Percentiles rank a stretch among this genome's conserved stretches.
Evolutionary conservation across 2,113 vertebrate species (phyloP).

Genomic region (Chauna torquata): DNA sequence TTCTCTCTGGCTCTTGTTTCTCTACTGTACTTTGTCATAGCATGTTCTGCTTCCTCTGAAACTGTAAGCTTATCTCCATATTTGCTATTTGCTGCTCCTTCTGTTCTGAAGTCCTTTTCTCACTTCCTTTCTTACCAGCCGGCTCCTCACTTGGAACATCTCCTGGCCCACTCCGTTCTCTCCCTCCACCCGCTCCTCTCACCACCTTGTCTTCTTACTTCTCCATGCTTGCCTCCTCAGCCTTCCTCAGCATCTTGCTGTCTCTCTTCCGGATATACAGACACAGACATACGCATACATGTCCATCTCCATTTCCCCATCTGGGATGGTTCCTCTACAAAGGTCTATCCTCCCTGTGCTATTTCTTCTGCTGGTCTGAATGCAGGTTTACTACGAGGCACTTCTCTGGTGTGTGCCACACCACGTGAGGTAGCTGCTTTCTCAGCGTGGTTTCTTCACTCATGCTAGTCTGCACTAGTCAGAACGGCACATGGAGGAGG

Average conservation of each 20-base stretch:
- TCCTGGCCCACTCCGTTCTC: neutral
- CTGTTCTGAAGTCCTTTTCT: neutral
- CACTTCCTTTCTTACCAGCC: neutral
- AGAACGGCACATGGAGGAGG: rapidly evolving
- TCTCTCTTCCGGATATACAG: neutral
- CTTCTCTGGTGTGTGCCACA: neutral
- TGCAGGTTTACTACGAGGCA: neutral
- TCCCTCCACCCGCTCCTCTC: neutral
- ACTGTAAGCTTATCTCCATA: neutral
- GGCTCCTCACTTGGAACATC: neutral
- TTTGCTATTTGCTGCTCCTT: neutral
- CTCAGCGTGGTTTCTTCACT: neutral
- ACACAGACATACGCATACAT: neutral
- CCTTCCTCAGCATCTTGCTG: neutral
- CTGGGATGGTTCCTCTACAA: neutral
- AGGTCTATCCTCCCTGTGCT: neutral
- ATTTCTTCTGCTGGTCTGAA: neutral
- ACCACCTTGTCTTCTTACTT: neutral
- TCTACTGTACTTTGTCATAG: neutral
- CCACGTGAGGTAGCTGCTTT: neutral
- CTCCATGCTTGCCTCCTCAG: neutral
- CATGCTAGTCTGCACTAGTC: rapidly evolving
- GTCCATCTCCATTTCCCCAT: neutral
- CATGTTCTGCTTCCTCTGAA: neutral
- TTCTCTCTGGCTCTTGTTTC: neutral